These are phyloP conservation scores for Penaeus vannamei DNA, from an alignment of 1,140 invertebrate genomes.

Conservation along the genomic window DNA sequence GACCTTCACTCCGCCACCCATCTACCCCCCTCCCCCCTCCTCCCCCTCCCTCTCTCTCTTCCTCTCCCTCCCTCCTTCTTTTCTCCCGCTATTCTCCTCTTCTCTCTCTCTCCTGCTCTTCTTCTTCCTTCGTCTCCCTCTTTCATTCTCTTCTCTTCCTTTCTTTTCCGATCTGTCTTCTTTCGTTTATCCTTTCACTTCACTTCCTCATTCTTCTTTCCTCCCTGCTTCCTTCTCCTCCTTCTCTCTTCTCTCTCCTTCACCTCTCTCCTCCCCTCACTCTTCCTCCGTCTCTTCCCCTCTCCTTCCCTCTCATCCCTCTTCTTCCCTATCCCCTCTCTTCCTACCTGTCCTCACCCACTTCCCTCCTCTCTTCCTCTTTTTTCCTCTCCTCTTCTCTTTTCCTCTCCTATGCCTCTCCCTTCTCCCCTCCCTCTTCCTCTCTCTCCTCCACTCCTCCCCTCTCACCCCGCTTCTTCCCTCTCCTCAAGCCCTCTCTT, in stretches of 20 bases:
- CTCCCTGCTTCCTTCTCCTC: neutral
- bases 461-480: too few relatives aligned
- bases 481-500: neutral
- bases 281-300: neutral
- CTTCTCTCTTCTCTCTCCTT: neutral
- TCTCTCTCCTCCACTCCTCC: neutral
- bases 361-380: neutral
- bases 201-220: neutral
- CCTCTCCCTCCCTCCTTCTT: too few relatives aligned
- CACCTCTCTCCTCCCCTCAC: neutral
- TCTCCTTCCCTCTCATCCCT: neutral
- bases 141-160: neutral
- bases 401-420: neutral
- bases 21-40: neutral
- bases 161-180: neutral
- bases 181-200: neutral
- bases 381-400: neutral
- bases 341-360: neutral
- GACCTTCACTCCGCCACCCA: neutral
- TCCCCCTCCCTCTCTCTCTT: too few relatives aligned
- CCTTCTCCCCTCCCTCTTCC: neutral
- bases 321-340: neutral
- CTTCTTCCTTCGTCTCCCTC: neutral
- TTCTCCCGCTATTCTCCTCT: neutral
- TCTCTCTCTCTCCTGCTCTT: neutral